Evolutionary conservation across 2,888 invertebrate genomes (phyloP), one percentile per base, ranked within the genome.

Genomic region (Diploptera punctata): DNA sequence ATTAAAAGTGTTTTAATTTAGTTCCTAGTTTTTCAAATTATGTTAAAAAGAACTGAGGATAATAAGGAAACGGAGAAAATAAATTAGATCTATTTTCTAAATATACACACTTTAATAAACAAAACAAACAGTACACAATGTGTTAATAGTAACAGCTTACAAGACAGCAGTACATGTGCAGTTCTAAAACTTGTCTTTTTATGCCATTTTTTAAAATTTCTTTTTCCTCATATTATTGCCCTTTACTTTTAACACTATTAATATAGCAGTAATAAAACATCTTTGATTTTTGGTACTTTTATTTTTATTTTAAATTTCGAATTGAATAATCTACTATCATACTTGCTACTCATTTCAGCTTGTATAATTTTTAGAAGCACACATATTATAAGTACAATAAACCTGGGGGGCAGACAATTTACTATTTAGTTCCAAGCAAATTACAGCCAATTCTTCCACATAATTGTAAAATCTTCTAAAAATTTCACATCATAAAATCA

Each of bases 31-130:
- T n/a, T n/a, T n/a, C n/a, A n/a, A n/a, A n/a, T n/a, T n/a, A n/a
- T n/a, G n/a, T n/a, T n/a, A 38, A 38, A 38, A 38, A 38, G 38
- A 5, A 5, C 13, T 13, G 7, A 38, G 5, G 5, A 38, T 38
- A 13, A 38, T 5, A 38, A 38, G 38, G 38, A 38, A 38, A 38
- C 5, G 38, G n/a, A n/a, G n/a, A 21, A 52, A 1, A 52, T 18
- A 52, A 3, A 18, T 49, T 9, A 3, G 10, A 24, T n/a, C 29
- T 29, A 7, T 52, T 70, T 73, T 73, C 73, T 77, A 77, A 77
- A 77, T 76, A 76, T 76, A 76, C 76, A 77, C 77, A 76, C 75
- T 77, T 77, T 76, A 77, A 77, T 77, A 76, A 76, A 75, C 76
- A 76, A 76, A 77, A 76, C 76, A 76, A 77, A 77, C 75, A 76